Evolutionary conservation across 2,888 invertebrate genomes (phyloP).

Genomic region (Coelopa pilipes): DNA sequence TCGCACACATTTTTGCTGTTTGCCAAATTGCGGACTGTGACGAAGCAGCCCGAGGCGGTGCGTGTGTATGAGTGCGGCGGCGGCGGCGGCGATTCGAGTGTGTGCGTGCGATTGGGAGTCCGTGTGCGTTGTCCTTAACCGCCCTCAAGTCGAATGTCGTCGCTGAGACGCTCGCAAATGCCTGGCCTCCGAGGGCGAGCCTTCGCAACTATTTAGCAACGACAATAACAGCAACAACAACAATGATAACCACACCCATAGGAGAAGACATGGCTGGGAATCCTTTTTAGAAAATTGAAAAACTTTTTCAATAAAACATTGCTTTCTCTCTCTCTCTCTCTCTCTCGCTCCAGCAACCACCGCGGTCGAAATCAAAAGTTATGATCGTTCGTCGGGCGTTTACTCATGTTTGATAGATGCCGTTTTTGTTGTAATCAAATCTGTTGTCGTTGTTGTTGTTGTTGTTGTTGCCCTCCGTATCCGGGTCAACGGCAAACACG

Average conservation of each 20-base stretch:
- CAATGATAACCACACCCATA: background rate
- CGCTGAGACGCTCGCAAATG: too few relatives aligned
- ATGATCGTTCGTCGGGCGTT: conserved; percentile 15
- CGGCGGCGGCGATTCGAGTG: too few relatives aligned
- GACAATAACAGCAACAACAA: background rate
- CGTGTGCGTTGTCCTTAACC: conserved; percentile 19
- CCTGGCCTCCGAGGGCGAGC: too few relatives aligned
- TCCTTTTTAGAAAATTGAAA: conserved; percentile 56
- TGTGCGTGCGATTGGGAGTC: too few relatives aligned
- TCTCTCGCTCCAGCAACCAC: background rate
- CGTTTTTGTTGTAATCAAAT: background rate
- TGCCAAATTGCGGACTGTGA: conserved; percentile 32
- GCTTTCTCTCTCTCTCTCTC: too few relatives aligned
- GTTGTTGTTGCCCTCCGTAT: background rate
- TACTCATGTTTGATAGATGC: background rate
- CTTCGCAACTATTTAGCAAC: background rate
- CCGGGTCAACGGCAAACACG: too few relatives aligned
- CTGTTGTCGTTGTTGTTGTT: too few relatives aligned
- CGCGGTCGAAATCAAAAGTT: conserved; percentile 23
- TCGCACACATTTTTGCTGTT: conserved; percentile 30
- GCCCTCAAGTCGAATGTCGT: background rate
- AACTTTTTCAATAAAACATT: conserved; percentile 58
- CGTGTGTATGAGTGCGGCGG: background rate
- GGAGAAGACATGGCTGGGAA: background rate
- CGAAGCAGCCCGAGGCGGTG: conserved; percentile 12